Evolutionary conservation across 30 jellyfish, hydroid and myxozoan genomes (phyloP).

Genomic region (Mastigias papua): DNA sequence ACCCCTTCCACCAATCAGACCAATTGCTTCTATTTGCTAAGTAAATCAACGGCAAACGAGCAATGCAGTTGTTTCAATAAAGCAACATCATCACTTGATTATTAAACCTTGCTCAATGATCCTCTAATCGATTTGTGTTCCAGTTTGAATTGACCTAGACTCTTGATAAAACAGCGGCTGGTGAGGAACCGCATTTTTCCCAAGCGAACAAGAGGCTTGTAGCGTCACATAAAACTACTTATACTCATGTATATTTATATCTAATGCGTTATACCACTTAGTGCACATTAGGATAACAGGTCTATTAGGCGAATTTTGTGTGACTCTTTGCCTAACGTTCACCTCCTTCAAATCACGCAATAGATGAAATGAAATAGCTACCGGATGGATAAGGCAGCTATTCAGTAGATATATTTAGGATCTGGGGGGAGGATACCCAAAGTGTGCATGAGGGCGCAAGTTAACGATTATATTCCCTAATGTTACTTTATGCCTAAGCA

Average conservation of each 20-base stretch:
- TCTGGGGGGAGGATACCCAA: no score
- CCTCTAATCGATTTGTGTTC: conserved; percentile 61
- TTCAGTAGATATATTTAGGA: no score
- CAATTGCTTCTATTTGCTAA: background rate
- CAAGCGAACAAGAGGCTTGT: conserved; percentile 41
- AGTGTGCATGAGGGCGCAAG: no score
- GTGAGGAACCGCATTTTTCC: conserved; percentile 61
- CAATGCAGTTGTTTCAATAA: conserved; percentile 70
- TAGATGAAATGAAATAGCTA: no score
- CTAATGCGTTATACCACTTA: background rate
- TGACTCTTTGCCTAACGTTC: no score
- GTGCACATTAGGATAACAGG: background rate
- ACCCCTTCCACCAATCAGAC: background rate
- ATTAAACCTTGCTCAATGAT: conserved; percentile 39
- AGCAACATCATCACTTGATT: conserved; percentile 3
- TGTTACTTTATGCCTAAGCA: no score
- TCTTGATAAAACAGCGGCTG: conserved; percentile 83
- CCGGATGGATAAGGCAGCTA: no score
- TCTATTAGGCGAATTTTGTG: no score
- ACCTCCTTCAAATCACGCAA: no score
- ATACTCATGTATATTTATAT: background rate
- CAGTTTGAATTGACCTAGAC: conserved; percentile 58
- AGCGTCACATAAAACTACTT: background rate
- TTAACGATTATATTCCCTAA: no score
- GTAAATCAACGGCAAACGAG: background rate